Evolutionary conservation across 2,113 vertebrate genomes (phyloP).

Genomic region (Oxyruncus cristatus): DNA sequence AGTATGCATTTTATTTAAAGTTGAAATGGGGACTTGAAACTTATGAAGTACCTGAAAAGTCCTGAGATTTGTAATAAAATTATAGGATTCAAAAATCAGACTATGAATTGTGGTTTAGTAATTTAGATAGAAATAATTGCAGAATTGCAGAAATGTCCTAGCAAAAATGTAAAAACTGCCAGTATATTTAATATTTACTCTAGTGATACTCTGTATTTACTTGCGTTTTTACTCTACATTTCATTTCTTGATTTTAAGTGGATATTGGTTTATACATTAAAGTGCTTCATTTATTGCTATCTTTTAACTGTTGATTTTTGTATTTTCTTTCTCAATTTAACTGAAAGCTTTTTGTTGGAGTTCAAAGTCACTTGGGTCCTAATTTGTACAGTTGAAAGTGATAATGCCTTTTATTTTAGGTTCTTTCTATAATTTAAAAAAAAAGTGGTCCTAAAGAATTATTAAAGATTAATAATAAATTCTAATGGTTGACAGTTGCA

Average conservation of each 20-base stretch:
- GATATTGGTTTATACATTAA: not conserved
- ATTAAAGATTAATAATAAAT: not conserved
- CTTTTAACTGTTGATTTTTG: not conserved
- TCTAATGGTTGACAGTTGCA: not conserved
- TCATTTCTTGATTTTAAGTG: not conserved
- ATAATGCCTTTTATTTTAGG: not conserved
- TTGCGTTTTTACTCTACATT: not conserved
- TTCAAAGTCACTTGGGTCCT: not conserved
- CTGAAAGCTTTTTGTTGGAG: not conserved
- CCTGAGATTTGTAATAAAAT: not conserved
- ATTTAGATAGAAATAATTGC: not conserved
- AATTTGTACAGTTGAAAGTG: not conserved
- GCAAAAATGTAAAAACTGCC: not conserved
- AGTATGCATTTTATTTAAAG: not conserved
- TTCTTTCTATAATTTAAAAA: not conserved
- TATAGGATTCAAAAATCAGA: not conserved
- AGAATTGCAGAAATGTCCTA: not conserved
- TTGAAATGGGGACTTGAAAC: not conserved
- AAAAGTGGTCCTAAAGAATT: not conserved
- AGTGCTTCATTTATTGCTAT: not conserved
- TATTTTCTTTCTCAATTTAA: not conserved
- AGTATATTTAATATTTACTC: not conserved
- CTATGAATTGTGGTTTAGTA: not conserved
- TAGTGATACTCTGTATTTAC: not conserved
- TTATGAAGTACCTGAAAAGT: not conserved